These are phyloP conservation scores for Caradrina clavipalpis DNA, from an alignment of 2,888 invertebrate species.

Conservation along the genomic window DNA sequence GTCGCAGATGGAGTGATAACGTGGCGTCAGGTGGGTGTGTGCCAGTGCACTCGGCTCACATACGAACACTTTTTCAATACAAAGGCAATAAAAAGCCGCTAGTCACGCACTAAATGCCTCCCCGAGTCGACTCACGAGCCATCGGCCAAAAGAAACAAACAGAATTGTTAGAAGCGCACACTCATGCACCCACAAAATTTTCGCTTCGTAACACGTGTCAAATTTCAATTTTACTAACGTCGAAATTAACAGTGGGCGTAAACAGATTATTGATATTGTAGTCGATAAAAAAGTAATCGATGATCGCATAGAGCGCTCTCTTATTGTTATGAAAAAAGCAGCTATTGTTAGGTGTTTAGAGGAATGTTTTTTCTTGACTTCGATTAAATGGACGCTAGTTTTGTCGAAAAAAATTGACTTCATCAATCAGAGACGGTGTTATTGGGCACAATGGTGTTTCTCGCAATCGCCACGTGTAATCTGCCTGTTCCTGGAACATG, in stretches of 20 bases:
- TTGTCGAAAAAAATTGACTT: slow-evolving; percentile 84
- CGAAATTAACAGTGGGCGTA: slow-evolving; percentile 91
- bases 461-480: slow-evolving; percentile 82
- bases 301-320: slow-evolving; percentile 84
- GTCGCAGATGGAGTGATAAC: slow-evolving; percentile 71
- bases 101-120: slow-evolving; percentile 89
- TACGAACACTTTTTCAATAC: slow-evolving; percentile 84
- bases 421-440: slow-evolving; percentile 89
- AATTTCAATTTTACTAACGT: slow-evolving; percentile 89
- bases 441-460: slow-evolving; percentile 86
- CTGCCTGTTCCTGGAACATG: slow-evolving; percentile 83
- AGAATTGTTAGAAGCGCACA: slow-evolving; percentile 85
- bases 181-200: slow-evolving; percentile 89
- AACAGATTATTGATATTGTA: slow-evolving; percentile 90
- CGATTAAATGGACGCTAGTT: slow-evolving; percentile 82
- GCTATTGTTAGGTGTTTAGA: slow-evolving; percentile 86
- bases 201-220: slow-evolving; percentile 90
- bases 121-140: slow-evolving; percentile 77
- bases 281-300: slow-evolving; percentile 90
- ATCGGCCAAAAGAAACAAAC: slow-evolving; percentile 88
- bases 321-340: slow-evolving; percentile 82
- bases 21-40: slow-evolving; percentile 76
- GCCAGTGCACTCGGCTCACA: slow-evolving; percentile 53
- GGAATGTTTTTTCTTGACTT: slow-evolving; percentile 76
- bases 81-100: slow-evolving; percentile 88